These are phyloP conservation scores for Aplochiton taeniatus DNA, from an alignment of 2,797 vertebrate species.

Conservation along the genomic window DNA sequence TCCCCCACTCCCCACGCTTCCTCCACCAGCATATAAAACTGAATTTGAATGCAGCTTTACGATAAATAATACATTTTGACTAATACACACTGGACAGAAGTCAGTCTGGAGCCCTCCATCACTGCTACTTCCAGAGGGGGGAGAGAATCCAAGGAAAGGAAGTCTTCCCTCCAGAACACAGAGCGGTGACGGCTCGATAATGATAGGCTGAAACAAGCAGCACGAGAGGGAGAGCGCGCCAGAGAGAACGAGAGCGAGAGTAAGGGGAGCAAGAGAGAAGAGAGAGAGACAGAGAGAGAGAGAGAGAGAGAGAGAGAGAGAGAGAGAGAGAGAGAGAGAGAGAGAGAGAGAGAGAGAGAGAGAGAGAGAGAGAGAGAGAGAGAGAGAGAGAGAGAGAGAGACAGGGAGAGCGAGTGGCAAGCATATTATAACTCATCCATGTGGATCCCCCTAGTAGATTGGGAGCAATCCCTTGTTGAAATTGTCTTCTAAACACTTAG, in stretches of 20 bases:
- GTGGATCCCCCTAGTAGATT: conserved; percentile 80
- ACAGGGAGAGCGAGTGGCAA: conserved; percentile 78
- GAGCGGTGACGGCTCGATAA: conserved; percentile 80
- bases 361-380: conserved; percentile 42
- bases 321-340: conserved; percentile 50
- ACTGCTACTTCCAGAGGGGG: conserved; percentile 48
- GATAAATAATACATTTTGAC: conserved; percentile 82
- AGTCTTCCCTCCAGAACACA: conserved; percentile 67
- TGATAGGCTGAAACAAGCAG: conserved; percentile 83
- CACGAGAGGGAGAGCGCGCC: conserved; percentile 68
- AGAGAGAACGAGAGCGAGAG: conserved; percentile 50
- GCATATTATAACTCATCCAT: conserved; percentile 83
- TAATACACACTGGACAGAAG: conserved; percentile 77
- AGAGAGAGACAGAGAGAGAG: conserved; percentile 25
- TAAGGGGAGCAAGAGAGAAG: conserved; percentile 39
- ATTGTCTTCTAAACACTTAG: conserved; percentile 81
- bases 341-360: conserved; percentile 40
- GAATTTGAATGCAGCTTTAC: conserved; percentile 67
- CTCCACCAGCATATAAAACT: conserved; percentile 62
- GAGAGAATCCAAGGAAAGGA: conserved; percentile 54
- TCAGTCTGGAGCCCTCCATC: conserved; percentile 64
- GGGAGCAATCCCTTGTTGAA: conserved; percentile 80
- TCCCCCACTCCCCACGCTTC: conserved; percentile 54
- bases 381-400: conserved; percentile 54
- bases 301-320: conserved; percentile 58